Conservation (phyloP, 1,140 invertebrate genomes). For the Colletes gigas region DNA sequence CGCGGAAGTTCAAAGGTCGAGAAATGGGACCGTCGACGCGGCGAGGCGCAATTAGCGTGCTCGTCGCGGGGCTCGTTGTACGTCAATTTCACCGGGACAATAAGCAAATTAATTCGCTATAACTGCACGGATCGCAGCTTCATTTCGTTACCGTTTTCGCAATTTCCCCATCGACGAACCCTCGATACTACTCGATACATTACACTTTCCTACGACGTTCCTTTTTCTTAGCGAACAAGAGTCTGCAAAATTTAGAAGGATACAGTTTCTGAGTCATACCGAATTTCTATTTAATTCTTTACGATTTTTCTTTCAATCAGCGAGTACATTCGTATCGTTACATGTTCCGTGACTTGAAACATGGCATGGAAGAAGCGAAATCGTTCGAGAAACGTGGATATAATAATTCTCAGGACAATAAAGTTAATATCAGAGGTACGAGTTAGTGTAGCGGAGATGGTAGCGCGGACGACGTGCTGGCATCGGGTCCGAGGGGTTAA, state of each 20-base stretch:
- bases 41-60: slow-evolving; percentile 34
- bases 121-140: slow-evolving; percentile 24
- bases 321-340: too few species aligned
- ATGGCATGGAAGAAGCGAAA: too few species aligned
- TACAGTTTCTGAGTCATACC: too few species aligned
- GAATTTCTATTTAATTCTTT: too few species aligned
- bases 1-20: slow-evolving; percentile 4
- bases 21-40: slow-evolving; percentile 3
- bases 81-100: slow-evolving; percentile 47
- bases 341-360: too few species aligned
- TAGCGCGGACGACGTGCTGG: too few species aligned
- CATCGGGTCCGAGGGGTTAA: slow-evolving; percentile 13
- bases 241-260: too few species aligned
- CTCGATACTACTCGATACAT: slow-evolving; percentile 9
- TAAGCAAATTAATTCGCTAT: slow-evolving; percentile 41
- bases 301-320: too few species aligned
- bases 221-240: not conserved
- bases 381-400: too few species aligned
- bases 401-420: too few species aligned
- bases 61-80: slow-evolving; percentile 12
- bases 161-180: slow-evolving; percentile 24
- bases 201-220: not conserved
- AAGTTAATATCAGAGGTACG: too few species aligned
- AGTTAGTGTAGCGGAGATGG: too few species aligned
- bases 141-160: slow-evolving; percentile 37